Base-by-base conservation (phyloP, 1,140 invertebrate genomes). In the Oncopodura yosiiana region DNA sequence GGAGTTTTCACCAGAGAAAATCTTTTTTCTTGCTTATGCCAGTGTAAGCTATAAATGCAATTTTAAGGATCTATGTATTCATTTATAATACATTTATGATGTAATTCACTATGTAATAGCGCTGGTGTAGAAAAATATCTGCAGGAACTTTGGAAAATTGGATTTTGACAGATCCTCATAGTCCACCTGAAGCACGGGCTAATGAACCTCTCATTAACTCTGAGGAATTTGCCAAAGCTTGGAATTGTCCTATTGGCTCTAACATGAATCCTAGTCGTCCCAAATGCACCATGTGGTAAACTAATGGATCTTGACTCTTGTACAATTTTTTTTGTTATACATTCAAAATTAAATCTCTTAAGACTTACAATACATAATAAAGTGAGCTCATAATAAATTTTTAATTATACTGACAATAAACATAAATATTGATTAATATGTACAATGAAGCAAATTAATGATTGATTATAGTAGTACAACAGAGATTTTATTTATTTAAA, bases 271-370 rank as follows among this genome's bases (percentile, higher is more conserved):
- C 75, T n/a, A 61, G 58, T 1, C 67, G 77, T 19, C n/a, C n/a
- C n/a, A 76, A 76, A 60, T 78, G 77, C 66, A 67, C 69, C 38
- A 73, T 78, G 36, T 78, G 77, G 77, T 78, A 60, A 42, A n/a
- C n/a, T n/a, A n/a, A n/a, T n/a, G n/a, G n/a, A n/a, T n/a, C n/a
- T n/a, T n/a, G n/a, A n/a, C n/a, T n/a, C n/a, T n/a, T n/a, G n/a
- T n/a, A n/a, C n/a, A n/a, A n/a, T n/a, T n/a, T n/a, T n/a, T n/a
- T n/a, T n/a, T n/a, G n/a, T n/a, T n/a, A n/a, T n/a, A n/a, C n/a
- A n/a, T n/a, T n/a, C n/a, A n/a, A n/a, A n/a, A n/a, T n/a, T n/a
- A n/a, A n/a, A n/a, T n/a, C n/a, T n/a, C n/a, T n/a, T n/a, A n/a
- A n/a, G n/a, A n/a, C n/a, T n/a, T n/a, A n/a, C n/a, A n/a, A n/a